phyloP scores from a whole-genome alignment of 2,113 vertebrate species.

The Notothenia coriiceps region DNA sequence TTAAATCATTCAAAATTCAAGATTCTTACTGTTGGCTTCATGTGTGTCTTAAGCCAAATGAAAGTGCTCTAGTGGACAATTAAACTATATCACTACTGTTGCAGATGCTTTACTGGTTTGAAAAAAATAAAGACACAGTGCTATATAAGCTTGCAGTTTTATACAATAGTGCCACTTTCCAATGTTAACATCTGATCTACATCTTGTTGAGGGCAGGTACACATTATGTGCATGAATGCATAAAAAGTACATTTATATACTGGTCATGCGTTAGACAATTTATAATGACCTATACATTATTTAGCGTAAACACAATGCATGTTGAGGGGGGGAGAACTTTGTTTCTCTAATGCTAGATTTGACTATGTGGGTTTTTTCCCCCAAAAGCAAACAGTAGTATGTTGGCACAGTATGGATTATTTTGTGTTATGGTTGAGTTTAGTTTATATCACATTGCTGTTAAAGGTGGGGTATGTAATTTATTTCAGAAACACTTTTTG shows the following conservation, averaged over 20 bases:
- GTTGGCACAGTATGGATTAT: neutral
- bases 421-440: neutral
- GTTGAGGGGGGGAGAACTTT: neutral
- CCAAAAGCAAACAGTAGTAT: neutral
- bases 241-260: slow-evolving; percentile 24
- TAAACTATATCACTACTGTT: neutral
- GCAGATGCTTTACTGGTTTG: neutral
- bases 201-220: slow-evolving; percentile 7
- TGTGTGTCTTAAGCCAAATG: neutral
- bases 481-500: too few species aligned
- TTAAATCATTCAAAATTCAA: slow-evolving; percentile 14
- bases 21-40: neutral
- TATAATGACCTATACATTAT: slow-evolving; percentile 2
- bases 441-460: neutral
- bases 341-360: neutral
- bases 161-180: neutral
- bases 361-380: neutral
- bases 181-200: neutral
- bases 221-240: slow-evolving; percentile 22
- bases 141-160: neutral
- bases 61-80: neutral
- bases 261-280: neutral
- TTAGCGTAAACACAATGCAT: slow-evolving; percentile 13
- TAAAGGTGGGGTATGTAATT: too few species aligned
- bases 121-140: neutral